These are phyloP conservation scores for Araneus ventricosus DNA, from an alignment of 1,140 invertebrate genomes.

Conservation along the genomic window DNA sequence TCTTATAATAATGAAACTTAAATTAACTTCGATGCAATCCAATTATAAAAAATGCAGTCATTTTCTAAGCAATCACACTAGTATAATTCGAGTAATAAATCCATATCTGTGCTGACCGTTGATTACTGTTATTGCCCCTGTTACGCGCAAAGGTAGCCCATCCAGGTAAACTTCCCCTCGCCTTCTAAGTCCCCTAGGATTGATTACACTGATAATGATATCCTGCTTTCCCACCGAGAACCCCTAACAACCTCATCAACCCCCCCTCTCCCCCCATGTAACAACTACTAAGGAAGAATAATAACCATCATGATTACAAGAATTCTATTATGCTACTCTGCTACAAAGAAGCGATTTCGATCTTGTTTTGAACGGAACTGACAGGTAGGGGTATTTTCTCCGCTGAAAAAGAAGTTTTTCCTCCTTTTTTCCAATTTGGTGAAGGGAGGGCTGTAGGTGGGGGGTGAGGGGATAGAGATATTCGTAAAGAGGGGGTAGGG, in stretches of 20 bases:
- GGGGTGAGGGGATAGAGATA: background rate
- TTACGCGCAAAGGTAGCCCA: background rate
- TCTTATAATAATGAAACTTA: no score
- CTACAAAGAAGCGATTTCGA: background rate
- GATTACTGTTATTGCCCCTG: background rate
- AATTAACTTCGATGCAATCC: background rate
- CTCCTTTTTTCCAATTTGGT: background rate
- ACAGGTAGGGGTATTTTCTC: background rate
- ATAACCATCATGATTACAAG: constrained; percentile 66
- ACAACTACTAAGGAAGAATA: constrained; percentile 38
- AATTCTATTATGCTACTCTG: constrained; percentile 54
- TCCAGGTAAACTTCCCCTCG: background rate
- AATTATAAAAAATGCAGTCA: background rate
- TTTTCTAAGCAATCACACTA: background rate
- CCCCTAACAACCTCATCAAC: background rate
- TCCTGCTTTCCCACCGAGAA: background rate
- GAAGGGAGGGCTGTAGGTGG: background rate
- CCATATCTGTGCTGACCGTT: background rate
- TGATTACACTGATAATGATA: constrained; percentile 51
- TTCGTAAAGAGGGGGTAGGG: background rate
- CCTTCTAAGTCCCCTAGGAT: background rate
- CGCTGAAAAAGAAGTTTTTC: background rate
- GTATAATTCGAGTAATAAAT: constrained; percentile 10
- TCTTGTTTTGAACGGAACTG: constrained; percentile 1
- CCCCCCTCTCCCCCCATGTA: background rate